Evolutionary conservation across 1,140 invertebrate species (phyloP), one percentile per base, ranked within the genome.

Genomic region (Leptonema lineaticorne): DNA sequence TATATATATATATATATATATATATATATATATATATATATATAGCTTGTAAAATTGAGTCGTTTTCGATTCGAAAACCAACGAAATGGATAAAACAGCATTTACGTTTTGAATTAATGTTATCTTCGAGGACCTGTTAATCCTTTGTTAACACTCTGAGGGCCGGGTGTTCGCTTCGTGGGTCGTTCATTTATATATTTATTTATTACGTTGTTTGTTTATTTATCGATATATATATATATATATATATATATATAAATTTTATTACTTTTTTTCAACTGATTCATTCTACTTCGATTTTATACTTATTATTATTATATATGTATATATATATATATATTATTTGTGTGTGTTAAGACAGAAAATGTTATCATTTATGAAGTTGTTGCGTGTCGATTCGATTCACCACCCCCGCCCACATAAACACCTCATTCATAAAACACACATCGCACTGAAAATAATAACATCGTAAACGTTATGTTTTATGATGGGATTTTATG

Each of bases 361-460:
- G 5, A n/a, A 29, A 59, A 37, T 28, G 28, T 59, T 59, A 59
- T 59, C 57, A 59, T 59, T 59, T 59, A 59, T 59, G 30, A 59
- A 59, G 57, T 59, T 29, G 57, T 59, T 59, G 57, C 57, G 57
- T 59, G 57, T 37, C 9, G 45, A 57, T 30, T 30, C 53, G 53
- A 16, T 11, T 20, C 26, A 26, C 16, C 45, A 16, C 18, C 3
- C 27, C 30, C 57, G 57, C 57, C 57, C 57, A 59, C 57, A 29
- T 29, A 33, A 18, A 20, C 57, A 30, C 28, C 30, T 59, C 57
- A 59, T 59, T 59, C 57, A 59, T 59, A 59, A 59, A 59, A 27
- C 2, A 14, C 9, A 59, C 50, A 59, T 59, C 57, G n/a, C n/a
- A n/a, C n/a, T n/a, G n/a, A n/a, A n/a, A n/a, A n/a, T n/a, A n/a